phyloP scores from a whole-genome alignment of 2,888 invertebrate genomes.

The Hydroisotoma schaefferi region DNA sequence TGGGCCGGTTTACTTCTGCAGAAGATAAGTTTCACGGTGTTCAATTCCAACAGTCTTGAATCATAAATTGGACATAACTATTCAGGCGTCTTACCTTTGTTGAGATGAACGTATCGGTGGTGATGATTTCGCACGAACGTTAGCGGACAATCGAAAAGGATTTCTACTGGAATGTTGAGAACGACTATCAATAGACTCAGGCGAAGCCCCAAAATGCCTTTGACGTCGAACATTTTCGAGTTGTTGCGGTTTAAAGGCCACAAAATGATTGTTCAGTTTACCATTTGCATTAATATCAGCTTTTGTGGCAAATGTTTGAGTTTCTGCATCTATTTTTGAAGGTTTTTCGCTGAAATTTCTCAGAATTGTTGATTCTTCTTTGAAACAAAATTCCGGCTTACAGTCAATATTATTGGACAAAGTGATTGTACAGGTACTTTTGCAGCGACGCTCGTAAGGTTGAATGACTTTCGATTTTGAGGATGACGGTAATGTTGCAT shows the following conservation, averaged over 20 bases:
- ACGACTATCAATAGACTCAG: background rate
- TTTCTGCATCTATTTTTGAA: conserved; percentile 30
- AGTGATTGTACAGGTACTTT: conserved; percentile 67
- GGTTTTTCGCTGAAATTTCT: too few relatives aligned
- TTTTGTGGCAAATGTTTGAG: too few relatives aligned
- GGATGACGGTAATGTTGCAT: conserved; percentile 9
- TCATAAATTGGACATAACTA: background rate
- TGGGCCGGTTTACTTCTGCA: conserved; percentile 45
- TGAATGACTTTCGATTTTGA: conserved; percentile 50
- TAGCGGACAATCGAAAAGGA: conserved; percentile 4
- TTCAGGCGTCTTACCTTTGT: conserved; percentile 28
- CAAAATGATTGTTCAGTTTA: too few relatives aligned
- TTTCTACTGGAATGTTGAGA: conserved; percentile 28
- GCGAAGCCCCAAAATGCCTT: too few relatives aligned
- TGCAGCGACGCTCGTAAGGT: conserved; percentile 58
- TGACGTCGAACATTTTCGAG: too few relatives aligned
- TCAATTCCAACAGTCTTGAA: background rate
- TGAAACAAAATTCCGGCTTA: conserved; percentile 1
- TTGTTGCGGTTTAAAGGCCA: background rate
- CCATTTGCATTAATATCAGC: too few relatives aligned
- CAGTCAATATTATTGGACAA: conserved; percentile 53
- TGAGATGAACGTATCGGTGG: conserved; percentile 38
- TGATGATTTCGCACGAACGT: conserved; percentile 32
- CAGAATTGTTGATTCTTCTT: background rate
- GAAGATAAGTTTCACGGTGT: background rate